Evolutionary conservation across 1,140 invertebrate species (phyloP).

Genomic region (Pygmarrhopalites habei): DNA sequence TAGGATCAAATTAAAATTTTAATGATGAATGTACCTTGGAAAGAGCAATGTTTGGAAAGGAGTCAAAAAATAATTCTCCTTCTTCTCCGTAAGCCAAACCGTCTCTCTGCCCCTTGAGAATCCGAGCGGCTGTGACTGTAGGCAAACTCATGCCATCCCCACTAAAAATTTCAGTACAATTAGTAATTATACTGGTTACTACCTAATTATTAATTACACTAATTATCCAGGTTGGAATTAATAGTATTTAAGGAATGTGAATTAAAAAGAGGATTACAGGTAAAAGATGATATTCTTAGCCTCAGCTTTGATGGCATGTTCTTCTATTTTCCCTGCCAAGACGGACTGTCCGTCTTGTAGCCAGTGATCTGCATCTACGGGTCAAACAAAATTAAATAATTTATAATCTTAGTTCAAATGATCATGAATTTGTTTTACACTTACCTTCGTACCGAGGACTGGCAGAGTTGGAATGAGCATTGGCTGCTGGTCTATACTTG

Average conservation of each 20-base stretch:
- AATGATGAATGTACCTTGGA: conserved; percentile 44
- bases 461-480: too few relatives aligned
- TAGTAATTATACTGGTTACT: conserved; percentile 48
- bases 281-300: conserved; percentile 68
- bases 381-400: too few relatives aligned
- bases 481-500: too few relatives aligned
- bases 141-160: conserved; percentile 30
- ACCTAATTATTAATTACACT: too few relatives aligned
- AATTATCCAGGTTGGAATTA: too few relatives aligned
- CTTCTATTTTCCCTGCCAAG: conserved; percentile 13
- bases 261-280: too few relatives aligned
- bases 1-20: not conserved
- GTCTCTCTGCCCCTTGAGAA: conserved; percentile 49
- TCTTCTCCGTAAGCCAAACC: conserved; percentile 53
- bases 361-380: conserved; percentile 20
- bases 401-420: too few relatives aligned
- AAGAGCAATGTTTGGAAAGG: conserved; percentile 62
- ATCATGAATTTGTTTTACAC: too few relatives aligned
- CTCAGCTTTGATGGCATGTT: conserved; percentile 21
- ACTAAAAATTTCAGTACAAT: conserved; percentile 67
- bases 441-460: too few relatives aligned
- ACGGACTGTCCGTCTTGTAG: conserved; percentile 14
- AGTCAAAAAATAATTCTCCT: conserved; percentile 60
- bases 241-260: too few relatives aligned
- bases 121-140: conserved; percentile 30